Percentiles rank a stretch among this genome's conserved stretches.
These are phyloP conservation scores for Sinella curviseta DNA, from an alignment of 1,140 invertebrate genomes.

Conservation along the genomic window DNA sequence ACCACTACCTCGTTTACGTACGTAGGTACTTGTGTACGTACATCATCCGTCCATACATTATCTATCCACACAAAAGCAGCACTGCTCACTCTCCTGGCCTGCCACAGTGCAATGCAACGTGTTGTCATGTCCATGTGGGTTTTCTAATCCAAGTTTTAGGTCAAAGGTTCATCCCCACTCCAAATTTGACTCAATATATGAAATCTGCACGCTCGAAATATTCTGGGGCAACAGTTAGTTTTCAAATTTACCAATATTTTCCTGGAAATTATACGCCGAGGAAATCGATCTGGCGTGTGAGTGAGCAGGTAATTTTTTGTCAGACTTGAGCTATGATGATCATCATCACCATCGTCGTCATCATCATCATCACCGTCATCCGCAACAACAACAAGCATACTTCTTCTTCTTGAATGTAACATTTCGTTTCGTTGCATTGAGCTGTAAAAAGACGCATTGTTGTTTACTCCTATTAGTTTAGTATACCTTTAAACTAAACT, in stretches of 20 bases:
- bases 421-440: slow-evolving; percentile 1
- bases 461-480: slow-evolving; percentile 5
- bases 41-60: not conserved
- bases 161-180: not conserved
- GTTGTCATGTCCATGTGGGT: slow-evolving; percentile 20
- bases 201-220: slow-evolving; percentile 24
- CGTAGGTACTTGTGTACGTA: too few species aligned
- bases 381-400: not conserved
- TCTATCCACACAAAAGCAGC: not conserved
- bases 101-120: not conserved
- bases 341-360: not conserved
- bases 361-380: not conserved
- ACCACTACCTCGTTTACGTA: too few species aligned
- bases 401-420: not conserved
- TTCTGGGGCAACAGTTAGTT: not conserved
- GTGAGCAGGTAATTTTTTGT: not conserved
- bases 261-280: not conserved
- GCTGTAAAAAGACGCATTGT: slow-evolving; percentile 24
- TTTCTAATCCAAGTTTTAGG: slow-evolving; percentile 4
- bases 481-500: not conserved
- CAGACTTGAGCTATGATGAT: too few species aligned
- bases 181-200: slow-evolving; percentile 1
- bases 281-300: slow-evolving; percentile 9
- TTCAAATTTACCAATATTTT: not conserved
- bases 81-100: not conserved